Conservation (phyloP, 2,797 vertebrate species). For the Naso thynnoides region DNA sequence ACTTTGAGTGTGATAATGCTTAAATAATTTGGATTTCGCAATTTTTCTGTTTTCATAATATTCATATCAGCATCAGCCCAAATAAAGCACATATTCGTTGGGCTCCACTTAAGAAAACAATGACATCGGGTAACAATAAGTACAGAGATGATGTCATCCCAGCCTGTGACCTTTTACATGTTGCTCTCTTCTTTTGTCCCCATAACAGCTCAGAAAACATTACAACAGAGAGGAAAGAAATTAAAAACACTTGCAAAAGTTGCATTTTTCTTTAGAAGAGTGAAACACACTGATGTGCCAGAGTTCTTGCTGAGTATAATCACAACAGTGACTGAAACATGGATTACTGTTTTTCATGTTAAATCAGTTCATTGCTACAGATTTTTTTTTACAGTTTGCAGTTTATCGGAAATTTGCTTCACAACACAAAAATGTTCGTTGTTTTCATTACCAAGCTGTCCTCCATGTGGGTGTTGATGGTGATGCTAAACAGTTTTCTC, state of each 20-base stretch:
- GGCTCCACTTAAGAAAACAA: no score
- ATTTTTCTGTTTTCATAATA: no score
- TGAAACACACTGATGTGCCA: slow-evolving; percentile 1
- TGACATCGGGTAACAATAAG: no score
- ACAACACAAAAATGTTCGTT: background rate
- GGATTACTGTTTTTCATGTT: background rate
- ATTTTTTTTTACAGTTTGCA: background rate
- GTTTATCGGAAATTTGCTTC: background rate
- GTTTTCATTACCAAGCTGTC: background rate
- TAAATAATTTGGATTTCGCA: no score
- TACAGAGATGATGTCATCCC: slow-evolving; percentile 12
- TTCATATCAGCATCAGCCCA: no score
- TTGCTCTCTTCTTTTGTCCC: no score
- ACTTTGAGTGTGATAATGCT: no score
- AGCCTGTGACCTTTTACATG: background rate
- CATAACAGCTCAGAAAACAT: no score
- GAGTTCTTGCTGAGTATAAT: background rate
- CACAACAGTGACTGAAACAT: background rate
- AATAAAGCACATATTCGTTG: no score
- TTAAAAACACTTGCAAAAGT: slow-evolving; percentile 8
- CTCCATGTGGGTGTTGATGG: background rate
- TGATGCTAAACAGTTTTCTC: background rate
- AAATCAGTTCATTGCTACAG: background rate
- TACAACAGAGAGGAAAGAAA: slow-evolving; percentile 13
- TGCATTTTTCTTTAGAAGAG: slow-evolving; percentile 17